Conservation (phyloP, 2,113 vertebrate genomes). For the Synchiropus splendidus region DNA sequence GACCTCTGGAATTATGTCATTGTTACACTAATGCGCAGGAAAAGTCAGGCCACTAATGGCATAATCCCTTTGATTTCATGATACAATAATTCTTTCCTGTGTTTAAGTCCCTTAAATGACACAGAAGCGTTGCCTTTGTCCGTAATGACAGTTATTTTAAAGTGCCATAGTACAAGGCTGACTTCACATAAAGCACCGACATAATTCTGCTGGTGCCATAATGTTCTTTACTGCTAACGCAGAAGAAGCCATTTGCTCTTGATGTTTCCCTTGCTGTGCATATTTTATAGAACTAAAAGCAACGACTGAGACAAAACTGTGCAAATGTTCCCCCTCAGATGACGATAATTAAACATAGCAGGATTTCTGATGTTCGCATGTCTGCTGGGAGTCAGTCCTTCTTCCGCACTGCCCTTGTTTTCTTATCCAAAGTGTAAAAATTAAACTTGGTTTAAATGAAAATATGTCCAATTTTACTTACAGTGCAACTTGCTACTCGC, state of each 20-base stretch:
- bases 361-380: conserved; percentile 5
- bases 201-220: too few species aligned
- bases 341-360: conserved; percentile 21
- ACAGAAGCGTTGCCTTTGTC: conserved; percentile 7
- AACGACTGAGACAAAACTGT: conserved; percentile 1
- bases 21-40: conserved; percentile 3
- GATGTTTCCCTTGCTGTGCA: background rate
- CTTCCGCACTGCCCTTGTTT: conserved; percentile 10
- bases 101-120: conserved; percentile 11
- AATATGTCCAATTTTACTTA: conserved; percentile 4
- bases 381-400: conserved; percentile 8
- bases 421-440: conserved; percentile 9
- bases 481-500: background rate
- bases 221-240: background rate
- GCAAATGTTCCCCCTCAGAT: conserved; percentile 1
- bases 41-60: conserved; percentile 33
- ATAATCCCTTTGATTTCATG: conserved; percentile 28
- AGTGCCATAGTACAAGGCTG: background rate
- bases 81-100: conserved; percentile 37
- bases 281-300: background rate
- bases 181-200: too few species aligned
- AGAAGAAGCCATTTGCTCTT: background rate
- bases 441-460: conserved; percentile 4
- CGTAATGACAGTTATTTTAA: conserved; percentile 10
- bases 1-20: conserved; percentile 4